Percentiles rank a stretch among this genome's conserved stretches.
Evolutionary conservation across 2,888 invertebrate genomes (phyloP).

Genomic region (Epicampocera succincta): DNA sequence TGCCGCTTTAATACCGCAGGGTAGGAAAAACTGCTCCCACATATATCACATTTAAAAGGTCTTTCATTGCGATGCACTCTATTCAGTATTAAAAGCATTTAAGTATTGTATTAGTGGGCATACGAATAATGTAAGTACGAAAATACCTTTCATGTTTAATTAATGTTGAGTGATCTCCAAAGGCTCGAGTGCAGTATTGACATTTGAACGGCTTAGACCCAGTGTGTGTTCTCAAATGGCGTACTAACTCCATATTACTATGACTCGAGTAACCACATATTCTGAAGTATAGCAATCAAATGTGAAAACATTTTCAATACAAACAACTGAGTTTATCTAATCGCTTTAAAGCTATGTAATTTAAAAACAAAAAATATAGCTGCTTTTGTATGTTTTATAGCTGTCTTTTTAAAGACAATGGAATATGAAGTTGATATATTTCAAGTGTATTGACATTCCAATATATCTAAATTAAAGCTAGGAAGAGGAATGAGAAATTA

Average conservation of each 20-base stretch:
- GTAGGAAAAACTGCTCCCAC: conserved; percentile 80
- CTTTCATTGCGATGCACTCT: conserved; percentile 81
- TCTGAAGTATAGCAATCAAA: conserved; percentile 69
- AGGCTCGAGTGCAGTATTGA: conserved; percentile 78
- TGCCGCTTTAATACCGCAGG: conserved; percentile 80
- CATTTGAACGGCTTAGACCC: conserved; percentile 80
- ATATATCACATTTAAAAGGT: conserved; percentile 78
- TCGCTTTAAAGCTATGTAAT: too few relatives aligned
- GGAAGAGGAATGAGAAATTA: not conserved
- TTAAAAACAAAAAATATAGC: too few relatives aligned
- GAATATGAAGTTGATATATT: too few relatives aligned
- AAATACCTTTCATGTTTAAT: conserved; percentile 80
- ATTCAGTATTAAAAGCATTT: not conserved
- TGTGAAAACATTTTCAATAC: too few relatives aligned
- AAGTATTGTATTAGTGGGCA: not conserved
- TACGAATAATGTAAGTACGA: not conserved
- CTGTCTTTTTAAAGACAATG: too few relatives aligned
- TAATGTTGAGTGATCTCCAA: conserved; percentile 80
- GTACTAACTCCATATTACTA: conserved; percentile 80
- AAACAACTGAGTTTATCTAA: too few relatives aligned
- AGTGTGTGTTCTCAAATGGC: conserved; percentile 81
- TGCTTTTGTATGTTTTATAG: too few relatives aligned
- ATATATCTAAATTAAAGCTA: not conserved
- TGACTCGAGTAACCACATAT: conserved; percentile 80
- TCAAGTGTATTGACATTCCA: too few relatives aligned